Percentiles rank a stretch among this genome's conserved stretches.
phyloP scores from a whole-genome alignment of 1,140 invertebrate species.

The Heliconius melpomene region DNA sequence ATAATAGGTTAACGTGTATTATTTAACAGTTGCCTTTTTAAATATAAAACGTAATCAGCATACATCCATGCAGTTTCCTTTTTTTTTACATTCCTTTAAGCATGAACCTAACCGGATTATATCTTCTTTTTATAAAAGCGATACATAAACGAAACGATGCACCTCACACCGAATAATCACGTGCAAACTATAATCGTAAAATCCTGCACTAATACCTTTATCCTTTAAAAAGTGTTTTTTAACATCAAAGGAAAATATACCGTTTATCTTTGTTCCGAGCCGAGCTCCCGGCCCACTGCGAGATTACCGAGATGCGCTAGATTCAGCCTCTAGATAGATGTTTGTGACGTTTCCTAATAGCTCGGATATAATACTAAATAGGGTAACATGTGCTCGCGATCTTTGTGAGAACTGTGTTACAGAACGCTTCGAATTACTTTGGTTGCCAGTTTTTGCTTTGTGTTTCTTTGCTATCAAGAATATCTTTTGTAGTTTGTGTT shows the following conservation, averaged over 20 bases:
- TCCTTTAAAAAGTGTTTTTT: constrained; percentile 2
- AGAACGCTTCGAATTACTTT: constrained; percentile 8
- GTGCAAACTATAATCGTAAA: constrained; percentile 15
- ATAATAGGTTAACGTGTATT: too few relatives aligned
- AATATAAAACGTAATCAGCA: not conserved
- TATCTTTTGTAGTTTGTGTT: too few relatives aligned
- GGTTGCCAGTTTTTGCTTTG: not conserved
- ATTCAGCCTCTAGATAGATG: constrained; percentile 25
- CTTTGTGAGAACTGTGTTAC: constrained; percentile 21
- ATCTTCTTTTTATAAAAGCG: not conserved
- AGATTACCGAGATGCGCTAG: constrained; percentile 24
- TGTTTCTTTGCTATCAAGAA: not conserved
- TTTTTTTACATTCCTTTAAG: not conserved
- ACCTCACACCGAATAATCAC: constrained; percentile 18
- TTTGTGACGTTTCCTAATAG: constrained; percentile 27
- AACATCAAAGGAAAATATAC: constrained; percentile 20
- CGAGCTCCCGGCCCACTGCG: constrained; percentile 7
- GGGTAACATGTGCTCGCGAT: constrained; percentile 24
- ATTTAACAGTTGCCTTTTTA: not conserved
- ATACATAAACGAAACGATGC: constrained; percentile 26
- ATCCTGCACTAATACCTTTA: constrained; percentile 24
- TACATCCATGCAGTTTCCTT: not conserved
- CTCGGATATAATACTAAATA: constrained; percentile 27
- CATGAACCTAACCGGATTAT: not conserved
- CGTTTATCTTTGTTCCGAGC: constrained; percentile 17